Conservation (phyloP, 2,113 vertebrate species). For the Cryptoleucopteryx plumbea region DNA sequence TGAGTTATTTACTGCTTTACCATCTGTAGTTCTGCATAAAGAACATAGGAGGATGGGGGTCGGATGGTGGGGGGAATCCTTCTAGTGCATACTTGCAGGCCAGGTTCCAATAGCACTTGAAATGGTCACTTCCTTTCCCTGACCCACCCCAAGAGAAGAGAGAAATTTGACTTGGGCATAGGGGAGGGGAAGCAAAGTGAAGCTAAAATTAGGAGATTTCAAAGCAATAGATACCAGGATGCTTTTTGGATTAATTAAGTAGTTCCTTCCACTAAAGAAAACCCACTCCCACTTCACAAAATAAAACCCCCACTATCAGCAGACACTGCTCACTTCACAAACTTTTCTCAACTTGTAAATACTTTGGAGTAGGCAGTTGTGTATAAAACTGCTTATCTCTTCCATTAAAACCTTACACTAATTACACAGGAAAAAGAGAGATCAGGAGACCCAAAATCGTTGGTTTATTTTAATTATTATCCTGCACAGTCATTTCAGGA, state of each 20-base stretch:
- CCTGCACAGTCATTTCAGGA: conserved; percentile 7
- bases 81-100: background rate
- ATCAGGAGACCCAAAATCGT: background rate
- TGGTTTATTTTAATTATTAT: conserved; percentile 43
- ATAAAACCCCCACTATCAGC: background rate
- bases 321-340: background rate
- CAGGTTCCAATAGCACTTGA: background rate
- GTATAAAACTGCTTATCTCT: background rate
- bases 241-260: background rate
- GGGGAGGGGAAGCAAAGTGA: background rate
- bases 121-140: background rate
- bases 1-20: background rate
- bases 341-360: background rate
- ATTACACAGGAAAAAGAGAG: background rate
- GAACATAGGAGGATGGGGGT: background rate
- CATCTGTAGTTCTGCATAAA: background rate
- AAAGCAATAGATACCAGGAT: background rate
- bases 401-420: background rate
- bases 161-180: background rate
- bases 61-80: background rate
- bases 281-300: background rate
- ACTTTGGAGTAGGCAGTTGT: background rate
- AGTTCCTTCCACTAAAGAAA: background rate
- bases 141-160: background rate
- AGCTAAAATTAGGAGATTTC: background rate